Conservation (phyloP, 2,888 invertebrate species). For the Lingula anatina region DNA sequence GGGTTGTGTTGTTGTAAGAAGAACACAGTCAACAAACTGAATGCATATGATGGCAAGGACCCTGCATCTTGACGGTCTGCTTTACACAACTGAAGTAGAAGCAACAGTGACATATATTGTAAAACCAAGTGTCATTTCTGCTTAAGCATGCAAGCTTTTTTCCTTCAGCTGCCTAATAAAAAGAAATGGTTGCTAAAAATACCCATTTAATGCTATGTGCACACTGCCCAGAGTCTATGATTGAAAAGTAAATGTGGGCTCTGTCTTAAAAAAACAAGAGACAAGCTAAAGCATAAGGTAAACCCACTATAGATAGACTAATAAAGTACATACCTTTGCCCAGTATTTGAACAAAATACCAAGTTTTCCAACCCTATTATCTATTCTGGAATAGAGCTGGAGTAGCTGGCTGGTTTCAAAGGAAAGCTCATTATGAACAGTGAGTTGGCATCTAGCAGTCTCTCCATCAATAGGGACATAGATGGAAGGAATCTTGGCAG, state of each 20-base stretch:
- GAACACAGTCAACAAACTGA: conserved; percentile 55
- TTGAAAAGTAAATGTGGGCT: no score
- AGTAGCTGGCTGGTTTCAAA: conserved; percentile 57
- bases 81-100: conserved; percentile 44
- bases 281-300: no score
- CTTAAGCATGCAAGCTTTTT: no score
- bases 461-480: conserved; percentile 27
- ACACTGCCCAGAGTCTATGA: no score
- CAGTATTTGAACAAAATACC: conserved; percentile 51
- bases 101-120: background rate
- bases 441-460: conserved; percentile 35
- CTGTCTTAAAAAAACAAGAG: no score
- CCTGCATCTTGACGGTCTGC: conserved; percentile 54
- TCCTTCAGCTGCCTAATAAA: no score
- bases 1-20: conserved; percentile 53
- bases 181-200: no score
- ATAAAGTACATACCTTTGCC: no score
- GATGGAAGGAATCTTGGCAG: conserved; percentile 48
- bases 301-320: no score
- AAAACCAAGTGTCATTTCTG: background rate
- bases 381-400: conserved; percentile 54
- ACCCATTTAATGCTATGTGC: no score
- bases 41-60: conserved; percentile 55
- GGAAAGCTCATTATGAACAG: conserved; percentile 49
- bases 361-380: conserved; percentile 53